phyloP scores from a whole-genome alignment of 2,797 vertebrate species.

The Pipistrellus nathusii region DNA sequence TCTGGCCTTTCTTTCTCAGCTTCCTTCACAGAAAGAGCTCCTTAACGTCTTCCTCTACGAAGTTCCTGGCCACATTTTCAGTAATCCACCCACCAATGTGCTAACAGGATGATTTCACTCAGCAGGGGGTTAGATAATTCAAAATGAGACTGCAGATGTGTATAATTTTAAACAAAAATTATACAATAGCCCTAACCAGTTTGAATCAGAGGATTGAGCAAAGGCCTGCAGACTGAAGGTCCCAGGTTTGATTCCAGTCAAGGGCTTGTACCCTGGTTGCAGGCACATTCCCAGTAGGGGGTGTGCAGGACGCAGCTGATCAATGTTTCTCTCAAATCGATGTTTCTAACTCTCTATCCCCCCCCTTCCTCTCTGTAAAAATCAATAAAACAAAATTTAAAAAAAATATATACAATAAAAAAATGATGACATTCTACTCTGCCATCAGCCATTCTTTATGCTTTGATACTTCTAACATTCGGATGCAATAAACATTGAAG shows the following conservation, averaged over 20 bases:
- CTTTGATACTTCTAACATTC: slow-evolving; percentile 1
- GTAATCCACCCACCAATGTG: background rate
- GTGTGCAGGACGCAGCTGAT: too few relatives aligned
- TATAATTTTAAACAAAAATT: background rate
- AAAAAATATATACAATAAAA: background rate
- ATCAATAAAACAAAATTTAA: too few relatives aligned
- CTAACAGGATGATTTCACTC: background rate
- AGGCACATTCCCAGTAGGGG: too few relatives aligned
- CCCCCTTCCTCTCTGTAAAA: too few relatives aligned
- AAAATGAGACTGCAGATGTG: background rate
- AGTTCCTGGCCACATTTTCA: background rate
- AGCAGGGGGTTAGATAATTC: background rate
- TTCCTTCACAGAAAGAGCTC: background rate
- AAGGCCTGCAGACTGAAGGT: too few relatives aligned
- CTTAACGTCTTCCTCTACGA: background rate
- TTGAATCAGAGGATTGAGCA: too few relatives aligned
- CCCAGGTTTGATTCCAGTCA: too few relatives aligned
- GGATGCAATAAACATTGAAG: background rate
- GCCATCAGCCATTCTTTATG: background rate
- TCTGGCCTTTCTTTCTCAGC: background rate
- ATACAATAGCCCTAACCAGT: background rate
- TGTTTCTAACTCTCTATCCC: too few relatives aligned
- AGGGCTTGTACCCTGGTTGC: too few relatives aligned
- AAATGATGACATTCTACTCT: background rate
- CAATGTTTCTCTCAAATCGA: too few relatives aligned